Percentiles rank a stretch among this genome's conserved stretches.
These are phyloP conservation scores for Silurus glanis DNA, from an alignment of 2,113 vertebrate genomes.

Conservation along the genomic window DNA sequence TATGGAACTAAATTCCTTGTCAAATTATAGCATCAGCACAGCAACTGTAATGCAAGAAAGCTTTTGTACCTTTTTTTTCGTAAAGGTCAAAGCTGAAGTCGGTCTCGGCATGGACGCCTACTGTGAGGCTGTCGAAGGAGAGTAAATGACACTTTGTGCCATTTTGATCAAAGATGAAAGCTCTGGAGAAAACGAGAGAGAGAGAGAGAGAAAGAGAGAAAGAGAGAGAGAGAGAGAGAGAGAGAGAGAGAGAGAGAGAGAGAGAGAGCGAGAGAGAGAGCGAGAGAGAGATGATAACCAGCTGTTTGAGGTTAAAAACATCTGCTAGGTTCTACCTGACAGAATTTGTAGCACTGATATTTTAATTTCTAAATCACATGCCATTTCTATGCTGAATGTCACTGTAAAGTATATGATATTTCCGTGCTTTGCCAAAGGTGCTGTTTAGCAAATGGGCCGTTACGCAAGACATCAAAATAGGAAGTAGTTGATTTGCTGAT, in stretches of 20 bases:
- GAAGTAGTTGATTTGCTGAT: slow-evolving; percentile 52
- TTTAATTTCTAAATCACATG: slow-evolving; percentile 8
- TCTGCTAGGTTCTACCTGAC: not conserved
- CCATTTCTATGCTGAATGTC: not conserved
- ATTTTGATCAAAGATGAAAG: slow-evolving; percentile 76
- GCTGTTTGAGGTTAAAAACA: slow-evolving; percentile 2
- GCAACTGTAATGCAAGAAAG: slow-evolving; percentile 1
- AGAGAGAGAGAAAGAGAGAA: too few relatives aligned
- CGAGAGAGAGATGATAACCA: slow-evolving; percentile 9
- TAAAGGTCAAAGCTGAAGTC: slow-evolving; percentile 89
- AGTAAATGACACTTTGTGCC: slow-evolving; percentile 88
- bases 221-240: too few relatives aligned
- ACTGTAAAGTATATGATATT: not conserved
- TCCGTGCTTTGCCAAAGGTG: slow-evolving; percentile 18
- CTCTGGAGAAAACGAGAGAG: slow-evolving; percentile 60
- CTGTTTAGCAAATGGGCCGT: slow-evolving; percentile 15
- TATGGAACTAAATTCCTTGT: slow-evolving; percentile 25
- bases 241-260: not conserved
- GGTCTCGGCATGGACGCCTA: slow-evolving; percentile 79
- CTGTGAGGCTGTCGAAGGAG: slow-evolving; percentile 88
- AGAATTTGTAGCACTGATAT: slow-evolving; percentile 1
- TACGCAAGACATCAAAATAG: slow-evolving; percentile 46
- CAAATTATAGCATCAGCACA: not conserved
- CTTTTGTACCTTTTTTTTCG: slow-evolving; percentile 89
- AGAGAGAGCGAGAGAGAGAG: not conserved